Conservation (phyloP, 2,113 vertebrate species). For the Myotis brandtii region DNA sequence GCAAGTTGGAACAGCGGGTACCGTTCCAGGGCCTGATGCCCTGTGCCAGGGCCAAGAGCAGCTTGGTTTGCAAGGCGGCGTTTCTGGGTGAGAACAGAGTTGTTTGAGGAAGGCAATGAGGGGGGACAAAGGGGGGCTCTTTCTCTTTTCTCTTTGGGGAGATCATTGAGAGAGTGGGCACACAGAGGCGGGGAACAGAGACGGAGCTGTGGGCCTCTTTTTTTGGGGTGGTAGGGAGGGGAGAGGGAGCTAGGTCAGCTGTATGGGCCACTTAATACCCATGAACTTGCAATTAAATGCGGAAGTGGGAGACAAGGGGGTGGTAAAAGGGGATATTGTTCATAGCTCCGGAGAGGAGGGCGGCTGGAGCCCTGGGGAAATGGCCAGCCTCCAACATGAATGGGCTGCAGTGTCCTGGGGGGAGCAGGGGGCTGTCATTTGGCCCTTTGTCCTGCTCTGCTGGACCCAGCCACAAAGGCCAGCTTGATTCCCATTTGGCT, state of each 20-base stretch:
- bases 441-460: constrained; percentile 90
- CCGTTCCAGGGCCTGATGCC: not conserved
- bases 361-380: constrained; percentile 79
- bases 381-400: constrained; percentile 88
- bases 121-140: rapidly evolving
- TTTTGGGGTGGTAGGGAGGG: constrained; percentile 76
- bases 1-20: not conserved
- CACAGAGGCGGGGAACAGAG: constrained; percentile 79
- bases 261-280: constrained; percentile 90
- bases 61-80: not conserved
- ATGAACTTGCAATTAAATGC: constrained; percentile 92
- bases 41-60: constrained; percentile 28
- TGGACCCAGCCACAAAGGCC: constrained; percentile 90
- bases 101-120: constrained; percentile 27
- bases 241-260: constrained; percentile 86
- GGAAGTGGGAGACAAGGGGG: constrained; percentile 91
- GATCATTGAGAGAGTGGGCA: constrained; percentile 53
- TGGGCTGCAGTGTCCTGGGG: constrained; percentile 86
- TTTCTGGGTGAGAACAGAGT: constrained; percentile 70
- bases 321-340: constrained; percentile 93
- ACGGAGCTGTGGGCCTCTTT: constrained; percentile 81
- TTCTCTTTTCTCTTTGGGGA: constrained; percentile 48
- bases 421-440: constrained; percentile 85
- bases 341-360: constrained; percentile 75
- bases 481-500: constrained; percentile 91